Evolutionary conservation across 2,113 vertebrate species (phyloP), one percentile per base, ranked within the genome.

Genomic region (Myrmecophaga tridactyla): DNA sequence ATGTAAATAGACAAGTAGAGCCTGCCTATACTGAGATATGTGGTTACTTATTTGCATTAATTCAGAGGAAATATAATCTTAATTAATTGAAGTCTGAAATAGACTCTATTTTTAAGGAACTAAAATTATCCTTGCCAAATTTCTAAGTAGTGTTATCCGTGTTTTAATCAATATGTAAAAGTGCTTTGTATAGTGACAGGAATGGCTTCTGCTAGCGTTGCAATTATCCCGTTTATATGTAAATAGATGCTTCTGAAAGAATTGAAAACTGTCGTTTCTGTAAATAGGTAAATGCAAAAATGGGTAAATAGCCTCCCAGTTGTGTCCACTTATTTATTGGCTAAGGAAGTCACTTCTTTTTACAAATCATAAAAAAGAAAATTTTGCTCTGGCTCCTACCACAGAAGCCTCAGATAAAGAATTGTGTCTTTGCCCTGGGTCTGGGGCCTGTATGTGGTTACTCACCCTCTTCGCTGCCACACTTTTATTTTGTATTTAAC

Each of bases 61-160:
- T 73, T 96, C 67, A 78, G 53, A 86, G 31, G 27, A 91, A 95
- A 73, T 72, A n/a, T 48, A 80, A 83, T 86, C 39, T 76, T 94
- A 84, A 91, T 88, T 94, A 89, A 92, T 76, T 77, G 51, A 94
- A 89, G 39, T 93, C 80, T 82, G 13, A 95, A 88, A 62, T 78
- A 51, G 29, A 89, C 34, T 94, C 13, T 69, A 65, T 83, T 94
- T 88, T 89, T 94, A 90, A 87, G 70, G 34, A 90, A 89, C 36
- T 90, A 65, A 34, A 92, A 80, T 87, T 92, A 51, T 86, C 48
- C 90, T 75, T 92, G 88, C 63, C 53, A 94, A 41, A 87, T 72
- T 94, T 84, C 72, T 85, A 43, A 81, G 56, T 76, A 63, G 12
- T 78, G 70, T 85, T 87, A 58, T 77, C 29, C 25, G 21, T 87